phyloP scores from a whole-genome alignment of 2,113 vertebrate genomes.

The Poeciliopsis turrubarensis region DNA sequence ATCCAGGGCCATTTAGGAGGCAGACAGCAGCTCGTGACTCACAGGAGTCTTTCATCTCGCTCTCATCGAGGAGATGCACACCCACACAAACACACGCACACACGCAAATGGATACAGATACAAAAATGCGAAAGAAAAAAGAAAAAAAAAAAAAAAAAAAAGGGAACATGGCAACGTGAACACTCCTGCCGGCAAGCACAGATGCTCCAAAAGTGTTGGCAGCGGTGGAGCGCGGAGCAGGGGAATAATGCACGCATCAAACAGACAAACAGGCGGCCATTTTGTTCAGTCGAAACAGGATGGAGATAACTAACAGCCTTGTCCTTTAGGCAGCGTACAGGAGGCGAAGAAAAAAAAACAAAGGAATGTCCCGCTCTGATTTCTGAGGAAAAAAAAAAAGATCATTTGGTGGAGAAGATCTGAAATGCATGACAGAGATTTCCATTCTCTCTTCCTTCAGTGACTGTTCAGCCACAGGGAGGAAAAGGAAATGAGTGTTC shows the following conservation, averaged over 20 bases:
- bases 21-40: constrained; percentile 45
- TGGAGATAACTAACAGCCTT: constrained; percentile 37
- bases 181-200: background rate
- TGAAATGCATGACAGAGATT: constrained; percentile 40
- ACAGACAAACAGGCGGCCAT: constrained; percentile 32
- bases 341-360: constrained; percentile 26
- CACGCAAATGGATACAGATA: background rate
- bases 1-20: constrained; percentile 45
- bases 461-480: constrained; percentile 1
- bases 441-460: constrained; percentile 1
- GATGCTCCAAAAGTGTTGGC: constrained; percentile 15
- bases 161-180: constrained; percentile 2
- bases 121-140: background rate
- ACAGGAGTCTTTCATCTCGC: constrained; percentile 59
- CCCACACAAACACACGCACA: background rate
- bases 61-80: constrained; percentile 11
- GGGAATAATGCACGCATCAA: background rate
- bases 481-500: constrained; percentile 32
- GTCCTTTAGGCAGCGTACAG: background rate
- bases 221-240: constrained; percentile 1
- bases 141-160: background rate
- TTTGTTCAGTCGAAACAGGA: constrained; percentile 56
- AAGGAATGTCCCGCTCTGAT: constrained; percentile 29
- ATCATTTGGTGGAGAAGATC: constrained; percentile 47
- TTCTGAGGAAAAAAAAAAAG: constrained; percentile 38